Evolutionary conservation across 2,797 vertebrate species (phyloP).

Genomic region (Leptodactylus fallax): DNA sequence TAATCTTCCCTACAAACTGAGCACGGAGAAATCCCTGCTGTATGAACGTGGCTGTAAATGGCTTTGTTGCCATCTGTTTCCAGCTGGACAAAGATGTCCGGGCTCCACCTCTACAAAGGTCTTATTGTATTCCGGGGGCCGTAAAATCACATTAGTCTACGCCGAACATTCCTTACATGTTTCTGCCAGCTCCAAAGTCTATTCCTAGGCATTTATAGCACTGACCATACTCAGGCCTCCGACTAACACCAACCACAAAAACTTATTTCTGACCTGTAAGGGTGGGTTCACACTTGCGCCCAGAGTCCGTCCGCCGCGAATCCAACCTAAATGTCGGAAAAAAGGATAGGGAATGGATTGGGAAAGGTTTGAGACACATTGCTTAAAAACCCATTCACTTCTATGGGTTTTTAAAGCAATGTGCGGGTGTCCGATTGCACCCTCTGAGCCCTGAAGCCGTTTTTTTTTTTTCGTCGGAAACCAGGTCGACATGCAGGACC

Average conservation of each 20-base stretch:
- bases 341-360: no score
- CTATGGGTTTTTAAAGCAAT: no score
- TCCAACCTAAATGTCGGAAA: no score
- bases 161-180: slow-evolving; percentile 34
- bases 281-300: no score
- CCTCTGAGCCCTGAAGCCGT: no score
- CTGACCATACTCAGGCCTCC: neutral
- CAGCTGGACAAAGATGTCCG: slow-evolving; percentile 42
- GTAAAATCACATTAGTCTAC: slow-evolving; percentile 46
- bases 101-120: slow-evolving; percentile 36
- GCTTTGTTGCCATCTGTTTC: slow-evolving; percentile 40
- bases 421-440: no score
- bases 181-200: slow-evolving; percentile 10
- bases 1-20: neutral
- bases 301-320: no score
- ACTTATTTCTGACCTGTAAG: neutral
- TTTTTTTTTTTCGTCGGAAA: no score
- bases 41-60: neutral
- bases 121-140: slow-evolving; percentile 33
- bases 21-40: neutral
- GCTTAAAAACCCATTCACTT: no score
- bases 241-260: neutral
- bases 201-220: neutral
- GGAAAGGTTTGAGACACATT: no score
- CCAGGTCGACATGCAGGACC: no score